These are phyloP conservation scores for Oenanthe oenanthe DNA, from an alignment of 2,113 vertebrate species.

Conservation along the genomic window DNA sequence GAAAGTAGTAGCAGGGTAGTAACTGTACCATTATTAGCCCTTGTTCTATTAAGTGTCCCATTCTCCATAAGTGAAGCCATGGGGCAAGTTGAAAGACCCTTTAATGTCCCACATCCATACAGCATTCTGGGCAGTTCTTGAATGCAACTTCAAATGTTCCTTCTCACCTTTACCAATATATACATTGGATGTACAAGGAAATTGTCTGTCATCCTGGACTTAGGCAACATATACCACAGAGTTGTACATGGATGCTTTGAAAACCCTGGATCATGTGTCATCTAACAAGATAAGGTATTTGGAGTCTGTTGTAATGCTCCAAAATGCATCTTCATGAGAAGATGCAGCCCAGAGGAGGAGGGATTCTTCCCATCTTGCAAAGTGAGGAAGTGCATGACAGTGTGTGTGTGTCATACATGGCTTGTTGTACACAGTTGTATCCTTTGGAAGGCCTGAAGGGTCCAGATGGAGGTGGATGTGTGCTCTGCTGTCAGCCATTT, in stretches of 20 bases:
- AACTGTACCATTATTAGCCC: not conserved
- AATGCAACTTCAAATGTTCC: not conserved
- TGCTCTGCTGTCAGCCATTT: not conserved
- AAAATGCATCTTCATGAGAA: not conserved
- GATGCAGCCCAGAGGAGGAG: not conserved
- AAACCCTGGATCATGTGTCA: not conserved
- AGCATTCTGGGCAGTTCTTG: not conserved
- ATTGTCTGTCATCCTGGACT: not conserved
- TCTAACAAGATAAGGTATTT: not conserved
- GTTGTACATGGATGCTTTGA: not conserved
- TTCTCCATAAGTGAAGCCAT: not conserved
- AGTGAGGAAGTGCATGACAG: not conserved
- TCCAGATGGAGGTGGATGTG: not conserved
- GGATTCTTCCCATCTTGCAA: not conserved
- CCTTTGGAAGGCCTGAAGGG: not conserved
- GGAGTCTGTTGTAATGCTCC: fast-evolving
- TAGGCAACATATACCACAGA: not conserved
- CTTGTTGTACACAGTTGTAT: not conserved
- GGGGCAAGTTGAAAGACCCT: not conserved
- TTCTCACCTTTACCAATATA: not conserved
- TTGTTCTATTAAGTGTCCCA: not conserved
- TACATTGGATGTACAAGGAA: not conserved
- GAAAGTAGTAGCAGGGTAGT: not conserved
- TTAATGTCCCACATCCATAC: not conserved
- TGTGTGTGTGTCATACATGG: not conserved